These are phyloP conservation scores for Ceryle rudis DNA, from an alignment of 2,797 vertebrate species.

Conservation along the genomic window DNA sequence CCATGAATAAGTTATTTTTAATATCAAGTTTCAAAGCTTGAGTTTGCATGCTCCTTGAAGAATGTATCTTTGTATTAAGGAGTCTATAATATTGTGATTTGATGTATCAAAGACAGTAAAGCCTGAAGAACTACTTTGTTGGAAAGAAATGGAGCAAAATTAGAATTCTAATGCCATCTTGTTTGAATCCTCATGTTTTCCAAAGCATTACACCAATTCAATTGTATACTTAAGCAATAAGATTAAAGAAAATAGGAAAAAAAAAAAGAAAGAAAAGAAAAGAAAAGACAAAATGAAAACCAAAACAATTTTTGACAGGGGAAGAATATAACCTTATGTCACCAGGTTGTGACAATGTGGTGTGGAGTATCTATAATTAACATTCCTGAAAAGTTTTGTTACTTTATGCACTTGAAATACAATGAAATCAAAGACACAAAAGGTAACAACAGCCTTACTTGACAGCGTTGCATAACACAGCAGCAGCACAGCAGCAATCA, in stretches of 20 bases:
- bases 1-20: not conserved
- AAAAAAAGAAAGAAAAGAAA: fast-evolving
- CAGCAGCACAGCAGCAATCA: not conserved
- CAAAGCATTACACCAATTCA: not conserved
- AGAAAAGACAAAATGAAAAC: fast-evolving
- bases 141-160: not conserved
- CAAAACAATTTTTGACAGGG: not conserved
- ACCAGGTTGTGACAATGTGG: not conserved
- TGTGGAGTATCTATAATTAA: not conserved
- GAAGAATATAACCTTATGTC: not conserved
- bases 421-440: not conserved
- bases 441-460: not conserved
- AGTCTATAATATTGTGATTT: not conserved
- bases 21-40: not conserved
- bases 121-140: not conserved
- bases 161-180: not conserved
- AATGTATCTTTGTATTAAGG: not conserved
- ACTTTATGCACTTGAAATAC: not conserved
- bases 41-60: not conserved
- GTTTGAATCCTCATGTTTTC: not conserved
- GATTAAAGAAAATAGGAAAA: not conserved
- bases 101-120: not conserved
- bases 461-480: not conserved
- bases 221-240: not conserved
- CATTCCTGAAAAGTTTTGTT: not conserved